phyloP scores from a whole-genome alignment of 1,140 invertebrate genomes.

The Drosophila kurseongensis region DNA sequence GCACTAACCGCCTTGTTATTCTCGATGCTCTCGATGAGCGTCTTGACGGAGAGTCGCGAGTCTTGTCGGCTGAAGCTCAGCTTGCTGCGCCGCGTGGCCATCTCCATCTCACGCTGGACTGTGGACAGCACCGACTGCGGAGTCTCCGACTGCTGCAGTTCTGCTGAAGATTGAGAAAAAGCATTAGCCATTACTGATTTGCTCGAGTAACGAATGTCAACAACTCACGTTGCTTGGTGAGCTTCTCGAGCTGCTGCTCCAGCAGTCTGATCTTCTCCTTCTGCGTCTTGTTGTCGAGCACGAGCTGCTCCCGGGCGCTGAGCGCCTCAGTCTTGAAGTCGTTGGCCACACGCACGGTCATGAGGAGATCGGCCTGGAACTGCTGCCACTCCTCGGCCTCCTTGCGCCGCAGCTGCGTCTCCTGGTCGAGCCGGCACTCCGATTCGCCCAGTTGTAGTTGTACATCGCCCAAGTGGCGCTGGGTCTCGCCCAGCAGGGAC shows the following conservation, averaged over 20 bases:
- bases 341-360: constrained; percentile 97
- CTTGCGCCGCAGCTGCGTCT: constrained; percentile 86
- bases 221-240: constrained; percentile 84
- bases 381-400: constrained; percentile 95
- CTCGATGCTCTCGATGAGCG: constrained; percentile 95
- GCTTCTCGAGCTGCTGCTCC: constrained; percentile 92
- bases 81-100: constrained; percentile 87
- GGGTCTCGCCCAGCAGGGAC: constrained; percentile 88
- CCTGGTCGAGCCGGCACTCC: constrained; percentile 87
- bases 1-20: constrained; percentile 91
- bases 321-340: constrained; percentile 96
- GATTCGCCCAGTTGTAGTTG: constrained; percentile 86
- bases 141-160: constrained; percentile 85
- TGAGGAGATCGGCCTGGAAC: constrained; percentile 96
- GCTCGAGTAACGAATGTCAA: neutral
- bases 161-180: constrained; percentile 17
- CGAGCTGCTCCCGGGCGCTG: constrained; percentile 91
- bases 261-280: constrained; percentile 90
- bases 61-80: constrained; percentile 88
- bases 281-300: constrained; percentile 92
- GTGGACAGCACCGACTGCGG: constrained; percentile 86
- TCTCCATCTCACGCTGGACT: constrained; percentile 86
- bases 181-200: neutral
- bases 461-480: constrained; percentile 88
- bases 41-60: constrained; percentile 93